Percentiles rank a stretch among this genome's conserved stretches.
phyloP scores from a whole-genome alignment of 2,888 invertebrate species.

The Polyploca ridens region DNA sequence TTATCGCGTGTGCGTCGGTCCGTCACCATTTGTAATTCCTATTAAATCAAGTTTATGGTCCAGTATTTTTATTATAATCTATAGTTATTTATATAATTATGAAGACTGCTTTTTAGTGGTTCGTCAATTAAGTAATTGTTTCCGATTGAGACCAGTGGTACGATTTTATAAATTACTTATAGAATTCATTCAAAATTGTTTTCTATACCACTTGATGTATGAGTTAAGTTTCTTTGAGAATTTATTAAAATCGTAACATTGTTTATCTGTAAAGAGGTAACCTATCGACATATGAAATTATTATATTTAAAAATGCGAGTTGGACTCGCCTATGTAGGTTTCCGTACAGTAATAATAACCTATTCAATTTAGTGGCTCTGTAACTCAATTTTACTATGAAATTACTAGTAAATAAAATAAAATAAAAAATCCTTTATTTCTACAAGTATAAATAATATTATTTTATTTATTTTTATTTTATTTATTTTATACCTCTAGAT shows the following conservation, averaged over 20 bases:
- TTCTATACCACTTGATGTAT: background rate
- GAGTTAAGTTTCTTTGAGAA: background rate
- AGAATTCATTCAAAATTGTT: background rate
- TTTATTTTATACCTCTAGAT: no score
- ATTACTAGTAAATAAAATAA: no score
- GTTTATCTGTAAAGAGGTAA: background rate
- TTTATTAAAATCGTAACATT: slow-evolving; percentile 5
- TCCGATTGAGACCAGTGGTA: slow-evolving; percentile 44
- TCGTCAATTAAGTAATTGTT: slow-evolving; percentile 71
- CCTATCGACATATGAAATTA: background rate
- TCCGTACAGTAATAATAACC: no score
- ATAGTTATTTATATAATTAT: slow-evolving; percentile 64
- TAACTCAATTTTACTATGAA: no score
- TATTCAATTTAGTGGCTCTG: no score
- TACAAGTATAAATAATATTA: no score
- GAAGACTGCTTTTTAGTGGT: slow-evolving; percentile 80
- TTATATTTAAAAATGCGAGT: background rate
- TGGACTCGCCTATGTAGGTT: no score
- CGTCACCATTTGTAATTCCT: slow-evolving; percentile 65
- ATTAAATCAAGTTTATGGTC: slow-evolving; percentile 79
- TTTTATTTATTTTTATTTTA: no score
- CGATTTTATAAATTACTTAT: slow-evolving; percentile 26
- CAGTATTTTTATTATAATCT: slow-evolving; percentile 76
- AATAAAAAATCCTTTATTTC: no score
- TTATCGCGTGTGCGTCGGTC: slow-evolving; percentile 29